Evolutionary conservation across 1,140 invertebrate genomes (phyloP).

Genomic region (Panagrolaimus sp.): DNA sequence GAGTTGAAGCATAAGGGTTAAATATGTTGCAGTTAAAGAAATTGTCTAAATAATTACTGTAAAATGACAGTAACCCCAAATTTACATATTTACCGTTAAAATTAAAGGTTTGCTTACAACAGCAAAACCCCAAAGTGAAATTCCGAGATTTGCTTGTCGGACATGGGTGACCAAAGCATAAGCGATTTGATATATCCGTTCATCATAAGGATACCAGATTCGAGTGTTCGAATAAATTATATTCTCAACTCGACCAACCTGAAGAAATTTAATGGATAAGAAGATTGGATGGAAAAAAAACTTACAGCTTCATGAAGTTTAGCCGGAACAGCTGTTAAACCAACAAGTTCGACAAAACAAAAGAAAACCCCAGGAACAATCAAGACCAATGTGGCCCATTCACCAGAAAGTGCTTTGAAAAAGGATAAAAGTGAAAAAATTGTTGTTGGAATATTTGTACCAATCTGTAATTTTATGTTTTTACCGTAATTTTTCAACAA

Average conservation of each 20-base stretch:
- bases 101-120: conserved; percentile 43
- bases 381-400: conserved; percentile 25
- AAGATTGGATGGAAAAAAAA: background rate
- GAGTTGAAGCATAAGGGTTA: conserved; percentile 34
- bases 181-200: conserved; percentile 26
- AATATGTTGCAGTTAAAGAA: conserved; percentile 35
- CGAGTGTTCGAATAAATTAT: conserved; percentile 37
- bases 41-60: conserved; percentile 20
- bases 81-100: conserved; percentile 28
- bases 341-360: conserved; percentile 36
- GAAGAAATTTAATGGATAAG: background rate
- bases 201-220: conserved; percentile 39
- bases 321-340: conserved; percentile 29
- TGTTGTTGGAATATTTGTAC: conserved; percentile 43
- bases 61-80: background rate
- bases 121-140: conserved; percentile 42
- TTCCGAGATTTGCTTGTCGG: conserved; percentile 36
- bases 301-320: conserved; percentile 32
- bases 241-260: conserved; percentile 39
- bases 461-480: conserved; percentile 16
- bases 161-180: conserved; percentile 32
- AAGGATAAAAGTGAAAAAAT: conserved; percentile 37
- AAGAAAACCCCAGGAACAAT: conserved; percentile 32
- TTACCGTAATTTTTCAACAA: background rate
- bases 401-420: conserved; percentile 21